These are phyloP conservation scores for Baccha elongata DNA, from an alignment of 2,888 invertebrate species.

Conservation along the genomic window DNA sequence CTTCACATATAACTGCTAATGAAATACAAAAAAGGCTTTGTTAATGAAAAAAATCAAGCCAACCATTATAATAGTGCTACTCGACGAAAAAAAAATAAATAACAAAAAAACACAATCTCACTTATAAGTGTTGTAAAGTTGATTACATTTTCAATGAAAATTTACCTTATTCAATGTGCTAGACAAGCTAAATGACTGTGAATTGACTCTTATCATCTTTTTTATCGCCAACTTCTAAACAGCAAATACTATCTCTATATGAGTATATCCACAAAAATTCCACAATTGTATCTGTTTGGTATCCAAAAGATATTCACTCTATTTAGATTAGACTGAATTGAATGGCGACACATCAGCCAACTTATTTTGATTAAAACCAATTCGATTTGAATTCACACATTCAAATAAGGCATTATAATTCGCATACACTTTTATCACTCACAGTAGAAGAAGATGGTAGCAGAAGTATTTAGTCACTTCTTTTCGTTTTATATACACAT, in stretches of 20 bases:
- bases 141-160: constrained; percentile 33
- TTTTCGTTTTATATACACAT: constrained; percentile 12
- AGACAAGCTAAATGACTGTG: constrained; percentile 76
- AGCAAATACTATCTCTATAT: constrained; percentile 15
- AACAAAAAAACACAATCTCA: background rate
- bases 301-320: constrained; percentile 39
- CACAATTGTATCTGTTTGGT: constrained; percentile 23
- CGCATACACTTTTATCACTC: background rate
- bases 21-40: constrained; percentile 52
- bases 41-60: constrained; percentile 19
- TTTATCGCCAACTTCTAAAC: constrained; percentile 36
- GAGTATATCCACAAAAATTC: constrained; percentile 39
- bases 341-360: constrained; percentile 34
- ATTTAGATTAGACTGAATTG: background rate
- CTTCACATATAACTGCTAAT: constrained; percentile 54
- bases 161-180: constrained; percentile 76
- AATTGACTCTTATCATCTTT: constrained; percentile 76
- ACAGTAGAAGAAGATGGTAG: background rate
- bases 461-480: constrained; percentile 15
- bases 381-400: constrained; percentile 65
- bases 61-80: background rate
- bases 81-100: background rate
- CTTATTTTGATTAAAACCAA: constrained; percentile 51
- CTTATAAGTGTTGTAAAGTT: constrained; percentile 6
- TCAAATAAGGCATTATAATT: constrained; percentile 30